phyloP scores from a whole-genome alignment of 2,888 invertebrate species.

The Agrotis puta region DNA sequence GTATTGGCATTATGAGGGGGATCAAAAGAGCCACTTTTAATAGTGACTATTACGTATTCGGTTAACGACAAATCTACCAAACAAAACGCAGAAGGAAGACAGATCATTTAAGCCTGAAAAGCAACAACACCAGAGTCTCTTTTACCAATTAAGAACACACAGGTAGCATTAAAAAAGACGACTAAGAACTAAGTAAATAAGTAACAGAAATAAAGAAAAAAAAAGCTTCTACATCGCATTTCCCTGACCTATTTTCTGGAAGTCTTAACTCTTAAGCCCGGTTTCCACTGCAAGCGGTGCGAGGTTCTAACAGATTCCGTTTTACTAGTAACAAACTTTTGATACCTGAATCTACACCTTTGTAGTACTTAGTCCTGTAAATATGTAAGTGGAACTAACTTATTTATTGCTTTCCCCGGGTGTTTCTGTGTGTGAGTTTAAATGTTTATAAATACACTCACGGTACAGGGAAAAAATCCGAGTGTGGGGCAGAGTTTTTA shows the following conservation, averaged over 20 bases:
- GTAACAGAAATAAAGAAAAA: conserved; percentile 6
- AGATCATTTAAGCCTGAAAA: too few relatives aligned
- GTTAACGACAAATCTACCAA: background rate
- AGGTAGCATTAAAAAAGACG: background rate
- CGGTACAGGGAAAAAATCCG: too few relatives aligned
- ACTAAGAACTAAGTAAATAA: conserved; percentile 14
- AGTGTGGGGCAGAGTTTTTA: too few relatives aligned
- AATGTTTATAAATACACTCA: too few relatives aligned
- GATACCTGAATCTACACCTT: background rate
- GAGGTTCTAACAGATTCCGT: background rate
- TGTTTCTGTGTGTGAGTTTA: too few relatives aligned
- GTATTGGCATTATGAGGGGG: background rate
- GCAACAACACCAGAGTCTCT: background rate
- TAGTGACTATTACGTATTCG: too few relatives aligned
- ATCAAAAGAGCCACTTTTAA: background rate
- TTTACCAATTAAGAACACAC: background rate
- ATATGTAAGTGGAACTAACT: background rate
- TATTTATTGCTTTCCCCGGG: too few relatives aligned
- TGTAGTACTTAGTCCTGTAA: background rate
- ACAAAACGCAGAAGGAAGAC: background rate
- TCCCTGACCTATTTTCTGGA: conserved; percentile 29
- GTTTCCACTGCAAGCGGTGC: background rate
- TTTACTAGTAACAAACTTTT: background rate
- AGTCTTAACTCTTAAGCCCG: conserved; percentile 1
- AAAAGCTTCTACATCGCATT: background rate